Conservation (phyloP, 1,140 invertebrate species). For the Geopemphigus sp. region DNA sequence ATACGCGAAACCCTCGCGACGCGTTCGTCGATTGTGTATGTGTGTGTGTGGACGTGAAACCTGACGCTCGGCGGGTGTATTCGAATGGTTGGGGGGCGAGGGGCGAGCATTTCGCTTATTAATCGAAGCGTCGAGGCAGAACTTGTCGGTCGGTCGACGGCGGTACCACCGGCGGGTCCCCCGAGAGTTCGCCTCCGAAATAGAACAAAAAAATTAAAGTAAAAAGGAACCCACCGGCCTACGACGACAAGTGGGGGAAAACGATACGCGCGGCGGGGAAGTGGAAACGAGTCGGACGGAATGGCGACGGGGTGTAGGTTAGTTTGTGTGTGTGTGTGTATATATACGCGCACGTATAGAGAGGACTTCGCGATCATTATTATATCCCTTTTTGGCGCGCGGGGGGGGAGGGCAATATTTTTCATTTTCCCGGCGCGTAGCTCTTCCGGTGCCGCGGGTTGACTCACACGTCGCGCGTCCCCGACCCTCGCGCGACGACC, state of each 20-base stretch:
- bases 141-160: conserved; percentile 21
- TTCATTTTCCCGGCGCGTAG: not conserved
- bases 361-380: conserved; percentile 24
- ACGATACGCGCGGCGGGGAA: not conserved
- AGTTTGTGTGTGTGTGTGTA: not conserved
- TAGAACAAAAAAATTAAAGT: conserved; percentile 48
- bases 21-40: not conserved
- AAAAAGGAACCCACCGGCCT: conserved; percentile 16
- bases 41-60: conserved; percentile 2
- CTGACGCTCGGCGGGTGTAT: not conserved
- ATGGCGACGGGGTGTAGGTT: not conserved
- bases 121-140: conserved; percentile 47
- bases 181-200: conserved; percentile 8
- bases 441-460: too few species aligned
- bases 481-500: not conserved
- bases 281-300: not conserved
- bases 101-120: conserved; percentile 41
- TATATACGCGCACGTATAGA: too few species aligned
- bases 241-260: not conserved
- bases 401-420: conserved; percentile 17
- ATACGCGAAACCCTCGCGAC: too few species aligned
- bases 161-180: not conserved
- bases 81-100: too few species aligned
- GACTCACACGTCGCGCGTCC: not conserved
- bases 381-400: conserved; percentile 20